Evolutionary conservation across 2,797 vertebrate genomes (phyloP), one percentile per base, ranked within the genome.

Genomic region (Arremon aurantiirostris): DNA sequence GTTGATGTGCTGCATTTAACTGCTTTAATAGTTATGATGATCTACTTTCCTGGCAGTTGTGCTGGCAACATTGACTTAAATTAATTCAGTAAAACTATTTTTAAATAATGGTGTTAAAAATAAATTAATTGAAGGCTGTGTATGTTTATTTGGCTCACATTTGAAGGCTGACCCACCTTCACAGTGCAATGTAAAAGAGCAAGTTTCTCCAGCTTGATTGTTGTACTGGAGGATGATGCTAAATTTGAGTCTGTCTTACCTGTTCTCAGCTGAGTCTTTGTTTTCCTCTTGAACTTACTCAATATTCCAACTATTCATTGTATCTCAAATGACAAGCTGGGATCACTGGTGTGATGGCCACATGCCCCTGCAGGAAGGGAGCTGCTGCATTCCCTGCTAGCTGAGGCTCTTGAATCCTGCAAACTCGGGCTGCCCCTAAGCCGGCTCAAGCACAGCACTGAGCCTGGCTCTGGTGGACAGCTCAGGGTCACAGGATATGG

Each of bases 61-160:
- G n/a, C 50, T 75, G 61, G 57, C 56, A 85, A 30, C 14, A 2
- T 39, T 71, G 9, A 57, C 77, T 82, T 68, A 56, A 73, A 80
- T 87, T 72, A 30, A 80, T 77, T 89, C 78, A 59, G 24, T 64
- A 61, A 57, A 86, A 59, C 81, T 73, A 19, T 87, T 96, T 94
- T 80, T 30, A 82, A 85, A 46, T 70, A 73, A 49, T 35, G 20
- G 11, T 64, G 60, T 53, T 91, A 75, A 90, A 90, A 94, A 78
- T 90, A 78, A 66, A 50, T 73, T 60, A 82, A 80, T 91, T 75
- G 46, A 77, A 82, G 76, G 24, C 30, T 60, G 35, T 27, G 3
- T 41, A 2, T 73, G 30, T 90, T 59, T 83, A 28, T 82, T 94
- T 89, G 70, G 35, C 37, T 92, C 11, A 4, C 22, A 6, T 70